These are phyloP conservation scores for Macquaria australasica DNA, from an alignment of 2,113 vertebrate species.

Conservation along the genomic window DNA sequence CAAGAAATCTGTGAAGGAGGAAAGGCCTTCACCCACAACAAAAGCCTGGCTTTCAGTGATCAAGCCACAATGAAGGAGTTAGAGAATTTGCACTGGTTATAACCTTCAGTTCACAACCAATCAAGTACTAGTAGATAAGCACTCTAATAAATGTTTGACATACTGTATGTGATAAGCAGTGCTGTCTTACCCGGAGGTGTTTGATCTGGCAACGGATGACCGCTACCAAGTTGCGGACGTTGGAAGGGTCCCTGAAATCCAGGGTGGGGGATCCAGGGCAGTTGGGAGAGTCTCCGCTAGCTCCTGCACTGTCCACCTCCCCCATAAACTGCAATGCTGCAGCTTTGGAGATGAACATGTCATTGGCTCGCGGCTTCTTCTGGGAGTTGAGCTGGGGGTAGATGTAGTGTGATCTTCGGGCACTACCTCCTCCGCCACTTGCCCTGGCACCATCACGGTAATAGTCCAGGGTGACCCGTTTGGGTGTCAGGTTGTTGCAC, in stretches of 20 bases:
- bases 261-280: conserved; percentile 85
- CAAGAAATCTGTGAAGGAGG: conserved; percentile 1
- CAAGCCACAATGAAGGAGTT: not conserved
- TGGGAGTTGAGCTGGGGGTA: conserved; percentile 63
- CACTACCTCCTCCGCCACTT: conserved; percentile 37
- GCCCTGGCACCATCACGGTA: conserved; percentile 81
- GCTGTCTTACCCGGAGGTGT: conserved; percentile 85
- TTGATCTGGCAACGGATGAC: conserved; percentile 89
- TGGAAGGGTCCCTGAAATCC: conserved; percentile 87
- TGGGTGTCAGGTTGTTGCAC: conserved; percentile 88
- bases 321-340: conserved; percentile 77
- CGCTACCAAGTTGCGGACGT: conserved; percentile 84
- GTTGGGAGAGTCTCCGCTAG: conserved; percentile 74
- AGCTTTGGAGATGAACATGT: conserved; percentile 80
- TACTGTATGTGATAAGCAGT: not conserved
- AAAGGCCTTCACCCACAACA: conserved; percentile 13
- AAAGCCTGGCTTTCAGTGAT: not conserved
- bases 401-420: conserved; percentile 64
- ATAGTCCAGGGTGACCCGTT: conserved; percentile 88
- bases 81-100: not conserved
- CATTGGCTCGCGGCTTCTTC: conserved; percentile 79
- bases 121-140: not conserved
- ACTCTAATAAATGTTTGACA: not conserved
- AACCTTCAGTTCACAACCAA: conserved; percentile 1
- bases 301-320: conserved; percentile 72